These are phyloP conservation scores for Ormyrus nitidulus DNA, from an alignment of 2,888 invertebrate genomes.

Conservation along the genomic window DNA sequence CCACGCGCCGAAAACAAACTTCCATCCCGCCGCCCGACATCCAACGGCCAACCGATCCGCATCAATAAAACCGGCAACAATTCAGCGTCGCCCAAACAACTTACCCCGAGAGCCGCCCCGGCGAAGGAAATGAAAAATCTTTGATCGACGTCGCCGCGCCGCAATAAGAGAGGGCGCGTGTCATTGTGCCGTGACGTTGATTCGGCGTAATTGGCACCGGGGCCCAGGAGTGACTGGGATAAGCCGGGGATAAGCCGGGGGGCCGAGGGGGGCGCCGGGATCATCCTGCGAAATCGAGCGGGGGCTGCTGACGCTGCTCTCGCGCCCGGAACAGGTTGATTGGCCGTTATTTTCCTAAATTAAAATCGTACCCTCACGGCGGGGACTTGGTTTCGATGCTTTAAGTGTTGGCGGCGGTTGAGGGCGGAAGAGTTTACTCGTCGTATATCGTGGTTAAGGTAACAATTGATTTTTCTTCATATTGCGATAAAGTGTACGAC, in stretches of 20 bases:
- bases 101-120: background rate
- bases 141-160: constrained; percentile 17
- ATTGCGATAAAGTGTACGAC: no score
- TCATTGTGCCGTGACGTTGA: constrained; percentile 73
- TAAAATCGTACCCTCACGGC: background rate
- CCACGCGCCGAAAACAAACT: no score
- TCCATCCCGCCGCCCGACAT: no score
- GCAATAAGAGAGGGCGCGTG: constrained; percentile 29
- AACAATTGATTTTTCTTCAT: no score
- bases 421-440: no score
- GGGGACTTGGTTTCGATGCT: no score
- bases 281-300: constrained; percentile 34
- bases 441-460: no score
- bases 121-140: constrained; percentile 45
- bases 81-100: background rate
- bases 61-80: background rate
- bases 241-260: constrained; percentile 73
- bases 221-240: constrained; percentile 74
- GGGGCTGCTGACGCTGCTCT: no score
- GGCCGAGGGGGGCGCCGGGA: constrained; percentile 51
- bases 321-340: constrained; percentile 47
- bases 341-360: constrained; percentile 20
- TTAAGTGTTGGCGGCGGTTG: no score
- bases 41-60: background rate
- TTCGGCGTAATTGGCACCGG: constrained; percentile 75